phyloP scores from a whole-genome alignment of 2,113 vertebrate genomes.

The Eleginops maclovinus region DNA sequence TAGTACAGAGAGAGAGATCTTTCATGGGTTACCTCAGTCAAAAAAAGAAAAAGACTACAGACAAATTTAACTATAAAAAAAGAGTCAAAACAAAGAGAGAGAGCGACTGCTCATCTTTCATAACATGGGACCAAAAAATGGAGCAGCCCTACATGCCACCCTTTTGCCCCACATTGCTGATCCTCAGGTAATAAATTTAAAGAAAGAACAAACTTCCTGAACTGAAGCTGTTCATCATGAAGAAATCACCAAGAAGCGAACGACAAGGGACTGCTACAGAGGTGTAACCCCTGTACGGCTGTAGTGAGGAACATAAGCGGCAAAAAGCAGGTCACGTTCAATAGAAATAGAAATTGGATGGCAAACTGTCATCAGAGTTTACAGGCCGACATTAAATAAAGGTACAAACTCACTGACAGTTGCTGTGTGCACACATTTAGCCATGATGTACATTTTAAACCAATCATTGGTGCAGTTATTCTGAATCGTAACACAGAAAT shows the following conservation, averaged over 20 bases:
- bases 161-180: constrained; percentile 47
- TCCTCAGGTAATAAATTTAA: constrained; percentile 60
- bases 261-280: constrained; percentile 6
- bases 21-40: constrained; percentile 55
- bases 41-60: constrained; percentile 30
- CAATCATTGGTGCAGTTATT: constrained; percentile 27
- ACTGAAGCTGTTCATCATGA: constrained; percentile 43
- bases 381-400: constrained; percentile 19
- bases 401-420: constrained; percentile 15
- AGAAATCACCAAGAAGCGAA: constrained; percentile 27
- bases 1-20: constrained; percentile 35
- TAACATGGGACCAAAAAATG: constrained; percentile 40
- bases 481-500: constrained; percentile 24
- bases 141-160: constrained; percentile 36
- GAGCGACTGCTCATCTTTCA: constrained; percentile 61
- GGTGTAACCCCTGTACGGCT: not conserved
- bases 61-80: constrained; percentile 41
- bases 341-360: not conserved
- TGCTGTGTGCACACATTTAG: not conserved
- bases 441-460: constrained; percentile 1
- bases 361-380: constrained; percentile 20
- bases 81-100: constrained; percentile 15
- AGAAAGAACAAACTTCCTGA: constrained; percentile 40
- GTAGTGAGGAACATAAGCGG: constrained; percentile 3
- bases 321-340: constrained; percentile 30